Percentiles rank a stretch among this genome's conserved stretches.
phyloP scores from a whole-genome alignment of 2,888 invertebrate genomes.

The Eustalomyia histrio region DNA sequence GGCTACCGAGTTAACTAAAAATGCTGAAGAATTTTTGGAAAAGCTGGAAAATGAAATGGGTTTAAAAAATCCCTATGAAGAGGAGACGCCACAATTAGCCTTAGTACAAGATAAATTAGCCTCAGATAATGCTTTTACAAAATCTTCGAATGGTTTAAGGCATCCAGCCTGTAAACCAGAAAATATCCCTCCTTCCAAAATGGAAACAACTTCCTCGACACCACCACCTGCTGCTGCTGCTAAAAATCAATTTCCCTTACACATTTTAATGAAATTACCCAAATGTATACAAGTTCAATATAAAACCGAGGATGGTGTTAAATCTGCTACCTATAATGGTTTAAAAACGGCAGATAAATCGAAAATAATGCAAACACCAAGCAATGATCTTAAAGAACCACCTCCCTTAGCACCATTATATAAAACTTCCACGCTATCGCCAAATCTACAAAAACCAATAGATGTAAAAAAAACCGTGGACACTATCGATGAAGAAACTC shows the following conservation, averaged over 20 bases:
- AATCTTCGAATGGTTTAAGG: slow-evolving; percentile 11
- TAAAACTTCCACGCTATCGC: slow-evolving; percentile 56
- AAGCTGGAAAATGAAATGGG: slow-evolving; percentile 61
- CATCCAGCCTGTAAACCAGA: not conserved
- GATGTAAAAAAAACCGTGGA: slow-evolving; percentile 53
- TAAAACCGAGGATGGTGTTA: slow-evolving; percentile 59
- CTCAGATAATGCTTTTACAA: not conserved
- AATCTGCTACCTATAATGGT: slow-evolving; percentile 56
- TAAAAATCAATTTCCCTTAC: slow-evolving; percentile 56
- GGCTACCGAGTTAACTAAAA: slow-evolving; percentile 58
- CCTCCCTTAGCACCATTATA: slow-evolving; percentile 65
- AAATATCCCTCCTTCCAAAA: not conserved
- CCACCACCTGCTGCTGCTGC: slow-evolving; percentile 6
- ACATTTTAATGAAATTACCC: slow-evolving; percentile 61
- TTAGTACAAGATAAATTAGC: slow-evolving; percentile 41
- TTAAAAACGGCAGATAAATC: slow-evolving; percentile 49
- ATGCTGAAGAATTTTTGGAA: slow-evolving; percentile 57
- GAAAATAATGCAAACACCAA: slow-evolving; percentile 58
- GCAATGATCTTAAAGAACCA: slow-evolving; percentile 66
- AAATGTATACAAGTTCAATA: slow-evolving; percentile 63
- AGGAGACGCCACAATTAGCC: slow-evolving; percentile 44
- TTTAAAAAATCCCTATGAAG: slow-evolving; percentile 43
- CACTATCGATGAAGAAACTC: slow-evolving; percentile 57
- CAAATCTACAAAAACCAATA: slow-evolving; percentile 12
- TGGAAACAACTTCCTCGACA: slow-evolving; percentile 5